These are phyloP conservation scores for Chaetorhynchus papuensis DNA, from an alignment of 2,113 vertebrate species.

Conservation along the genomic window DNA sequence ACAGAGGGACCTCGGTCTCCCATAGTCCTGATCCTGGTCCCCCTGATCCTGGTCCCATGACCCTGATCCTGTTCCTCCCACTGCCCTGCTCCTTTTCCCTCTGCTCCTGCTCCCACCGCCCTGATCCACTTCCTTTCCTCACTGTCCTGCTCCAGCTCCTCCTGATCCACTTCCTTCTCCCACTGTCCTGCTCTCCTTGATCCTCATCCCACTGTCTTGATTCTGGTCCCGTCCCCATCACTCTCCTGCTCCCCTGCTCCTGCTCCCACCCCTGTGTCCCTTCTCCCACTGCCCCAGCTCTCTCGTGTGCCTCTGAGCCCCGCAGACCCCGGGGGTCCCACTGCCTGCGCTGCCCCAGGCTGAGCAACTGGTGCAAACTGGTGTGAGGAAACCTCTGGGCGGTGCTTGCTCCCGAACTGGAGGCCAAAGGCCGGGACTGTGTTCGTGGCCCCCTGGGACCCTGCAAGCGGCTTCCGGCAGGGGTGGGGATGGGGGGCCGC, in stretches of 20 bases:
- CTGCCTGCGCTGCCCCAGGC: not conserved
- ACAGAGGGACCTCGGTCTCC: not conserved
- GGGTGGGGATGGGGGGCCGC: not conserved
- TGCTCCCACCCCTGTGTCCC: not conserved
- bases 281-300: rapidly evolving
- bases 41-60: not conserved
- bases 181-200: not conserved
- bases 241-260: not conserved
- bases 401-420: rapidly evolving
- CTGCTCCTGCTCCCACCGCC: not conserved
- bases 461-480: not conserved
- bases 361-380: not conserved
- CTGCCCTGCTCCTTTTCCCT: not conserved
- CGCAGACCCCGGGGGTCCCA: not conserved
- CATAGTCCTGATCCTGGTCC: too few relatives aligned
- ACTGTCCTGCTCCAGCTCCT: not conserved
- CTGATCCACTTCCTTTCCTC: not conserved
- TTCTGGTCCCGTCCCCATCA: not conserved
- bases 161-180: not conserved
- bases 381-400: not conserved
- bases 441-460: not conserved
- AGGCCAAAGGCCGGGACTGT: not conserved
- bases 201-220: not conserved
- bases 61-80: not conserved
- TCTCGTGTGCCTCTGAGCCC: rapidly evolving